Evolutionary conservation across 2,113 vertebrate genomes (phyloP), one percentile per base, ranked within the genome.

Genomic region (Osmerus eperlanus): DNA sequence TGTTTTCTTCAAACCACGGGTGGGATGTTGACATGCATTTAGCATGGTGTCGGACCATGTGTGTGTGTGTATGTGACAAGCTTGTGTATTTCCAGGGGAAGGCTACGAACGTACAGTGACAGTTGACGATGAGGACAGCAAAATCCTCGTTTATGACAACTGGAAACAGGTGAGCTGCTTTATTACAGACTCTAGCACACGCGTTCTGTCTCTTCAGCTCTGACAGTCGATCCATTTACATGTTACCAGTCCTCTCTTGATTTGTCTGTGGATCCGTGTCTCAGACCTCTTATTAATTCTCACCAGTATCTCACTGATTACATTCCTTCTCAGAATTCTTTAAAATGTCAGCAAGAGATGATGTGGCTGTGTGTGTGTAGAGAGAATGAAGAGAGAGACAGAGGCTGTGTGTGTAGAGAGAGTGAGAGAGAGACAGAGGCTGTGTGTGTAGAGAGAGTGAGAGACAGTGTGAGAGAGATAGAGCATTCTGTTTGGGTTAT

Each of bases 61-160:
- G 53, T 70, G 29, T 19, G 25, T 74, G 62, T 60, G 3, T 29
- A 19, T 69, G 47, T 67, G 55, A 72, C 1, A 0, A 56, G 29
- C 4, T 3, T 78, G 1, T 84, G 68, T 86, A 53, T 76, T 79
- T 82, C 47, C 80, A 93, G 92, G 91, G 51, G 92, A 93, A 71
- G 91, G 91, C 64, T 92, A 89, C 59, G 89, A 89, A 76, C 86
- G 88, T 70, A 70, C 81, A 0, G 92, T 93, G 78, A 92, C 91
- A 0, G 81, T 93, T 7, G 92, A 93, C 5, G 91, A 93, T 9
- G 91, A 93, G 55, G 92, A 93, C 84, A 93, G 92, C 82, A 88
- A 90, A 73, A 61, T 92, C 78, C 67, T 92, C n/a, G 70, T 93
- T 60, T 92, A 81, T 28, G 92, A 93, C 84, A 92, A 89, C 80